Evolutionary conservation across 2,113 vertebrate genomes (phyloP), one percentile per base, ranked within the genome.

Genomic region (Falcunculus frontatus): DNA sequence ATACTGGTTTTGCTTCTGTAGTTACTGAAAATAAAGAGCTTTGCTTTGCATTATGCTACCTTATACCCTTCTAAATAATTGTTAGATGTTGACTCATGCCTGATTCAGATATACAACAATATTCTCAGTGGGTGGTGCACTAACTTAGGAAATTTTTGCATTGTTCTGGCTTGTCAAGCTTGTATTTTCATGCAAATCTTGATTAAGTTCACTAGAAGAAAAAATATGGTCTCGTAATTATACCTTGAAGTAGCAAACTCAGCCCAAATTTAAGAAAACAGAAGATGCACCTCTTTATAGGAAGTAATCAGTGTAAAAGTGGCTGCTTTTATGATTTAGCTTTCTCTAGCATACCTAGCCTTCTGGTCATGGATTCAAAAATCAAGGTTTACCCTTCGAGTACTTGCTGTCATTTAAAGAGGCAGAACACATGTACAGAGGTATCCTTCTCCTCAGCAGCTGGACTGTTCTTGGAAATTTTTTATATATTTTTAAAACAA

Each of bases 91-190:
- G 84, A 96, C 67, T 95, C 86, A 91, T n/a, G 67, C 63, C 84
- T 96, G 90, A 91, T 96, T 95, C 89, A 93, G 81, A 86, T 74
- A 92, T 30, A 96, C 19, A 88, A 80, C 62, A 89, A 75, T 90
- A 96, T 87, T 92, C 67, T 74, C 27, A 91, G 52, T 87, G 91
- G 88, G 77, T 91, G 92, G 89, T 93, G 81, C 55, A 78, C 53
- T 81, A 74, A 47, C 55, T 96, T 90, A 75, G 60, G 72, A 94
- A 94, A 91, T 37, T 92, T 89, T 93, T 76, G 30, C 18, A 88
- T 68, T 95, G 88, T 94, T 92, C 78, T 73, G 64, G 39, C 83
- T 97, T 95, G 92, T 89, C 77, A 89, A 89, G 50, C 59, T 79
- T 91, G 78, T 29, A 60, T 94, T 92, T 94, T 96, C 84, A 92